Conservation (phyloP, 2,888 invertebrate genomes). For the Hemicrepidius hirtus region DNA sequence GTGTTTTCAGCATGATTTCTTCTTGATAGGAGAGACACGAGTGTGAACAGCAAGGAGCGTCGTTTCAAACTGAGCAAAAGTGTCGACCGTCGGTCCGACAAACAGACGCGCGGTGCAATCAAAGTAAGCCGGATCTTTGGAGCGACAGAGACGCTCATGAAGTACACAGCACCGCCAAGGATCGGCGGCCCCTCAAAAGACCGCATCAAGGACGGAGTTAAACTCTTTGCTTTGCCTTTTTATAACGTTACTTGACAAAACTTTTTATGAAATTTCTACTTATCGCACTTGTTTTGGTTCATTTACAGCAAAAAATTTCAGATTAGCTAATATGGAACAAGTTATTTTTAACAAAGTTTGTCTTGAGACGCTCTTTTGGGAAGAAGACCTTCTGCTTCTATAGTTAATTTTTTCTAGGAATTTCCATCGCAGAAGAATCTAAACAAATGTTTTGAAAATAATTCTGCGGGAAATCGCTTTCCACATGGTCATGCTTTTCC, state of each 20-base stretch:
- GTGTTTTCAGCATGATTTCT: constrained; percentile 15
- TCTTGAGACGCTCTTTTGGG: no score
- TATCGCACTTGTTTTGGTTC: not conserved
- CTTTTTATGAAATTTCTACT: not conserved
- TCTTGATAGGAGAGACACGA: not conserved
- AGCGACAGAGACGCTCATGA: constrained; percentile 57
- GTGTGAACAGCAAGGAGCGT: constrained; percentile 50
- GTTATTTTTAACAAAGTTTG: no score
- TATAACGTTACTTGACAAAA: constrained; percentile 13
- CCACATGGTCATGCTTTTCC: no score
- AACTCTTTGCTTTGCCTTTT: constrained; percentile 31
- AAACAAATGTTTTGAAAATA: no score
- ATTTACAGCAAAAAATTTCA: no score
- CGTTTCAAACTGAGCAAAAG: constrained; percentile 55
- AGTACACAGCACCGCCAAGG: constrained; percentile 48
- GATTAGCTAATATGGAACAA: no score
- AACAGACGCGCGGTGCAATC: constrained; percentile 54
- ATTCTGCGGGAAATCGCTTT: no score
- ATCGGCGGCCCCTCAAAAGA: constrained; percentile 52
- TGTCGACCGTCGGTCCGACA: constrained; percentile 55
- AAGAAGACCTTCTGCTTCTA: no score
- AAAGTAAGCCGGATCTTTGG: constrained; percentile 59
- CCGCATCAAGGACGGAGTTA: constrained; percentile 43
- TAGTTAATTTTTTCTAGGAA: no score
- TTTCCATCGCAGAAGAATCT: no score